Percentiles rank a stretch among this genome's conserved stretches.
phyloP scores from a whole-genome alignment of 2,797 vertebrate genomes.

The Squalus acanthias region DNA sequence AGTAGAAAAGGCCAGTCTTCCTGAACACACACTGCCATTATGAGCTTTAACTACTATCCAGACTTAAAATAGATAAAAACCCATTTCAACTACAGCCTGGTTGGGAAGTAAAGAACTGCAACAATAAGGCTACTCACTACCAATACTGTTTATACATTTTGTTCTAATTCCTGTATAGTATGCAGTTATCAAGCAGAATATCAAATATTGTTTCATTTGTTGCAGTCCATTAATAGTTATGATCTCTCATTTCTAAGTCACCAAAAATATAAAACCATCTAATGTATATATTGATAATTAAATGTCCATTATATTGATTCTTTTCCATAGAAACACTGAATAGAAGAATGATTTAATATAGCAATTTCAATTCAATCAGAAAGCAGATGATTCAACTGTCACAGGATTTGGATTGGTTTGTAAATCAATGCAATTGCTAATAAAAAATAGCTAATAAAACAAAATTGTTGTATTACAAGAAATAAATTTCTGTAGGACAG shows the following conservation, averaged over 20 bases:
- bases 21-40: not conserved
- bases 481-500: not conserved
- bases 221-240: slow-evolving; percentile 18
- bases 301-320: not conserved
- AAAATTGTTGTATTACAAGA: not conserved
- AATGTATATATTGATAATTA: slow-evolving; percentile 19
- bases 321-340: not conserved
- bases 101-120: not conserved
- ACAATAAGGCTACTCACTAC: not conserved
- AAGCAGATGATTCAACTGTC: slow-evolving; percentile 4
- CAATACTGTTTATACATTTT: not conserved
- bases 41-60: not conserved
- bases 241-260: not conserved
- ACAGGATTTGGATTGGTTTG: not conserved
- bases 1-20: not conserved
- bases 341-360: slow-evolving; percentile 8
- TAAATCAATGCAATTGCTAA: not conserved
- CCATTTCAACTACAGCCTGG: not conserved
- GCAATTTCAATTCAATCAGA: slow-evolving; percentile 12
- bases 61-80: not conserved
- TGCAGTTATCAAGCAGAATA: not conserved
- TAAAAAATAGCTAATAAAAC: not conserved
- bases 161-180: not conserved
- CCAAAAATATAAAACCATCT: not conserved
- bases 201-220: not conserved